Base-by-base conservation (phyloP, 2,113 vertebrate genomes). In the Trogon surrucura region DNA sequence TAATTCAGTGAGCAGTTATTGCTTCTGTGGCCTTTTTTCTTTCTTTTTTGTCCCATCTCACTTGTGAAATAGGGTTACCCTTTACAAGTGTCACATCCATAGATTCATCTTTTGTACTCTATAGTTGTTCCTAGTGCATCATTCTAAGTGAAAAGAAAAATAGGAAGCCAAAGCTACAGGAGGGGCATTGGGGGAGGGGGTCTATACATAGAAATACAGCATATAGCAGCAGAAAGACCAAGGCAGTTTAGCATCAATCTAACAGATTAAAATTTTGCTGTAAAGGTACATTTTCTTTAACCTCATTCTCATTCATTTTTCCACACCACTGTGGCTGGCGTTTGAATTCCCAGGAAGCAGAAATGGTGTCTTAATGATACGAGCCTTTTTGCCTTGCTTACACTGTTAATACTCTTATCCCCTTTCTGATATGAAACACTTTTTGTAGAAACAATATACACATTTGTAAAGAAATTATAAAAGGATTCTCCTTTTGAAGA, bases 31-130 rank as follows among this genome's bases (percentile, higher is more conserved):
- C 98, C 98, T 98, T 98, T 98, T 97, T 95, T 97, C 97, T 97
- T 98, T 97, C 97, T 97, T 98, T 98, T 98, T 97, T 95, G 98
- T 98, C 98, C 98, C 97, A 93, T 98, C 97, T 97, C 97, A 98
- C 97, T 97, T 97, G 98, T 98, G 98, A 98, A 98, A 98, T 98
- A 98, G 98, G 98, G 98, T 98, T 98, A 98, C 98, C 98, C 98
- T 98, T 98, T 98, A 96, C 96, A 98, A 98, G 98, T 98, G 98
- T 97, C 98, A 97, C 97, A 97, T 97, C 97, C 96, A 95, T 97
- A 98, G 98, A 98, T 98, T 98, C 98, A 98, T 98, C 98, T 98
- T 98, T 98, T 96, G 96, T 97, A 98, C 96, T 98, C 95, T 96
- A 96, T 97, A 96, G 98, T 97, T 97, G 95, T 98, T 98, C 96